Evolutionary conservation across 1,140 invertebrate species (phyloP).

Genomic region (Augochlora pura): DNA sequence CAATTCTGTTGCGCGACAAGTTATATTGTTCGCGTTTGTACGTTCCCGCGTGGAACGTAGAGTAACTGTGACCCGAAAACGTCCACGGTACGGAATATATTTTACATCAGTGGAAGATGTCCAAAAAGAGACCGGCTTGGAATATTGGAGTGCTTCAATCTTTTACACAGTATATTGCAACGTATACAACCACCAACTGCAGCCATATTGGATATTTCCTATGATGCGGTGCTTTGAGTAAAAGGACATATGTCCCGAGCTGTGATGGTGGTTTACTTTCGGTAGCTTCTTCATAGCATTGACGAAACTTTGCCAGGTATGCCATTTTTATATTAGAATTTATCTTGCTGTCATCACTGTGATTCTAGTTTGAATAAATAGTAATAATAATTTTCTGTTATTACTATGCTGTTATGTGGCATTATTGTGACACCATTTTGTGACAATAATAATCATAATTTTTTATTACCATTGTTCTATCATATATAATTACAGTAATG

Average conservation of each 20-base stretch:
- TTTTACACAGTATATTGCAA: constrained; percentile 2
- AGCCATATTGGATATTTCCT: not conserved
- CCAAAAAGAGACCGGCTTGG: not conserved
- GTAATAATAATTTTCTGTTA: too few relatives aligned
- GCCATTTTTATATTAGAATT: too few relatives aligned
- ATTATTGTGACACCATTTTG: too few relatives aligned
- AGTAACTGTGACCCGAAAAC: not conserved
- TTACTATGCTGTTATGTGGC: too few relatives aligned
- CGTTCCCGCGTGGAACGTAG: not conserved
- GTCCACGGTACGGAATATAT: not conserved
- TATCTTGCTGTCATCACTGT: too few relatives aligned
- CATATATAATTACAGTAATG: too few relatives aligned
- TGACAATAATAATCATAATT: too few relatives aligned
- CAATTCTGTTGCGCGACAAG: not conserved
- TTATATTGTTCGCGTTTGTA: not conserved
- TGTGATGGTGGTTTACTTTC: not conserved
- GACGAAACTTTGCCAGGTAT: too few relatives aligned
- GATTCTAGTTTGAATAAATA: too few relatives aligned
- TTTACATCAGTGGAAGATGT: not conserved
- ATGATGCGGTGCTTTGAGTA: not conserved
- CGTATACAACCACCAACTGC: not conserved
- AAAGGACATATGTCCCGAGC: not conserved
- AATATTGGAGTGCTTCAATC: constrained; percentile 1
- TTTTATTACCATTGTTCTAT: too few relatives aligned
- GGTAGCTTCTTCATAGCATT: not conserved